These are phyloP conservation scores for Acanthisitta chloris DNA, from an alignment of 2,113 vertebrate species.

Conservation along the genomic window DNA sequence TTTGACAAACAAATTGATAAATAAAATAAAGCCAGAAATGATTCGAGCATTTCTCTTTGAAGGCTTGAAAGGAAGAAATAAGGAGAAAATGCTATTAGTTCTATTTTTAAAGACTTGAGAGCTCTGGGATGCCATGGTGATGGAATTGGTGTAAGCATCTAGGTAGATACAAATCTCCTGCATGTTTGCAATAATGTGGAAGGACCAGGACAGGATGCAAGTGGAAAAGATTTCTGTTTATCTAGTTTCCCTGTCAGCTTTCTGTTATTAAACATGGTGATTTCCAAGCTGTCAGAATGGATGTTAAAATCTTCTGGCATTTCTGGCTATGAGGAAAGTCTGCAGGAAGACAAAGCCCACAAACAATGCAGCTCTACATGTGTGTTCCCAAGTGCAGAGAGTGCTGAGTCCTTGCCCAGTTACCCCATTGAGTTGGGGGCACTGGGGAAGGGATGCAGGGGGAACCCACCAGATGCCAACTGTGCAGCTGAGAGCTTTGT, in stretches of 20 bases:
- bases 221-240: neutral
- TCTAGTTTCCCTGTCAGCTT: neutral
- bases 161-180: neutral
- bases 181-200: neutral
- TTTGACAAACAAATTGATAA: constrained; percentile 6
- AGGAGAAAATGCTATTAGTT: constrained; percentile 13
- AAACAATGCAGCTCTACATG: neutral
- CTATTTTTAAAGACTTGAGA: constrained; percentile 24
- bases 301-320: constrained; percentile 33
- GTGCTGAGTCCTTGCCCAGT: neutral
- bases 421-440: neutral
- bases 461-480: neutral
- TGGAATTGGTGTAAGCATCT: neutral
- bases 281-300: constrained; percentile 3
- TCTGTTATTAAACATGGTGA: neutral
- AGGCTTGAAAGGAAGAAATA: neutral
- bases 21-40: neutral
- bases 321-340: neutral
- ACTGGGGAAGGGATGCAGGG: neutral
- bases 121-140: constrained; percentile 22
- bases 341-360: constrained; percentile 14
- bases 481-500: accelerated
- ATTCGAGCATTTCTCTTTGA: neutral
- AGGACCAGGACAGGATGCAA: neutral
- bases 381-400: neutral